A percentile compares a stretch with the other conserved stretches of the same genome.
phyloP scores from a whole-genome alignment of 2,888 invertebrate genomes.

The Aplocera efformata region DNA sequence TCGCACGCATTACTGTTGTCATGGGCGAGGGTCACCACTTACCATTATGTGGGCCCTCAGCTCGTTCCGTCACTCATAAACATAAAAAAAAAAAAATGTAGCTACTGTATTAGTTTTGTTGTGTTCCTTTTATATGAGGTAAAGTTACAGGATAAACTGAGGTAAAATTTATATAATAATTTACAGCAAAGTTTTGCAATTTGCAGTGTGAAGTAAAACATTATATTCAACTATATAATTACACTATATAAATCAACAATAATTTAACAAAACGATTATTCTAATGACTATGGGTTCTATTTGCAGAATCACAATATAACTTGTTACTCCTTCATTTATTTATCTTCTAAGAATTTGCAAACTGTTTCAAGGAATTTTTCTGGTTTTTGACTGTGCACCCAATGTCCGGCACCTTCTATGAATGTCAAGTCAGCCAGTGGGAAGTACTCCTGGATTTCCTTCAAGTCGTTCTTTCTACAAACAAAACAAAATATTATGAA shows the following conservation, averaged over 20 bases:
- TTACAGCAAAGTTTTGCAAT: no score
- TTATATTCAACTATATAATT: constrained; percentile 20
- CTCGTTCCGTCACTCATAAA: no score
- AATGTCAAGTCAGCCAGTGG: constrained; percentile 85
- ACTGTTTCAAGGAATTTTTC: constrained; percentile 84
- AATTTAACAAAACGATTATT: constrained; percentile 25
- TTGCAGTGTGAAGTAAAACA: constrained; percentile 14
- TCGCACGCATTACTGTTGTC: no score
- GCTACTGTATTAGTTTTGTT: no score
- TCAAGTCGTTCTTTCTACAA: constrained; percentile 79
- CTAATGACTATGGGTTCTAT: constrained; percentile 26
- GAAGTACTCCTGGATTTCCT: constrained; percentile 84
- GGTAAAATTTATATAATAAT: no score
- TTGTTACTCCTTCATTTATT: constrained; percentile 38
- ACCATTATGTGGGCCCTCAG: no score
- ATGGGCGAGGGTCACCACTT: no score
- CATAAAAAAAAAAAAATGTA: no score
- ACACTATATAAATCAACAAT: constrained; percentile 23
- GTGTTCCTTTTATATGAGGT: no score
- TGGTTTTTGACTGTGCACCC: constrained; percentile 96
- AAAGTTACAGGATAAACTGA: no score
- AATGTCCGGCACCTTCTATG: constrained; percentile 92
- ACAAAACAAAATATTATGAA: constrained; percentile 9
- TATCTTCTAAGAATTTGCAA: constrained; percentile 82
- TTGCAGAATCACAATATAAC: constrained; percentile 34